These are phyloP conservation scores for Trimorus sp. DNA, from an alignment of 2,888 invertebrate species.

Conservation along the genomic window DNA sequence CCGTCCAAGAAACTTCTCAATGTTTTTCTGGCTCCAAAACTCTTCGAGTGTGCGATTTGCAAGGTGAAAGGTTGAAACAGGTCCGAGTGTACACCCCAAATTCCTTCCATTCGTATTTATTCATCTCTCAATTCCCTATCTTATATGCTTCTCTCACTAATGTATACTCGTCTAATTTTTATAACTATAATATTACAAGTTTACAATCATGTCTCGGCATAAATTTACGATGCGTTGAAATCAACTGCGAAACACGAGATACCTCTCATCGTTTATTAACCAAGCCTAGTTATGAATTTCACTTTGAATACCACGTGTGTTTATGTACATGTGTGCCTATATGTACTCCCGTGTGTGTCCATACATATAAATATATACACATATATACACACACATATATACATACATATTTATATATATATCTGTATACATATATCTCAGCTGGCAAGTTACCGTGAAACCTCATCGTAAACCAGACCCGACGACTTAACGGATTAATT, in stretches of 20 bases:
- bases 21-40: slow-evolving; percentile 32
- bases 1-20: background rate
- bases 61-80: slow-evolving; percentile 57
- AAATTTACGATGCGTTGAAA: slow-evolving; percentile 56
- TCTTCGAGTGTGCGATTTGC: slow-evolving; percentile 42
- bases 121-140: slow-evolving; percentile 56
- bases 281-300: slow-evolving; percentile 58
- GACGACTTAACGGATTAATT: slow-evolving; percentile 31
- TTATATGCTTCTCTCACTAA: slow-evolving; percentile 58
- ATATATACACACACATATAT: background rate
- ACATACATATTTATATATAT: slow-evolving; percentile 29
- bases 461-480: slow-evolving; percentile 21
- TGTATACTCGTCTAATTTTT: slow-evolving; percentile 48
- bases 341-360: slow-evolving; percentile 18
- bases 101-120: slow-evolving; percentile 61
- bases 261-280: slow-evolving; percentile 42
- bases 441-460: slow-evolving; percentile 30
- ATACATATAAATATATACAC: background rate
- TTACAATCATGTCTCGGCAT: slow-evolving; percentile 62
- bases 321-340: slow-evolving; percentile 57
- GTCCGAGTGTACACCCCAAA: slow-evolving; percentile 26
- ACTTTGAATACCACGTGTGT: slow-evolving; percentile 52
- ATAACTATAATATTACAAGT: slow-evolving; percentile 63
- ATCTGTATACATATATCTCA: background rate
- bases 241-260: slow-evolving; percentile 59